phyloP scores from a whole-genome alignment of 2,888 invertebrate species.

The Metalampra italica region DNA sequence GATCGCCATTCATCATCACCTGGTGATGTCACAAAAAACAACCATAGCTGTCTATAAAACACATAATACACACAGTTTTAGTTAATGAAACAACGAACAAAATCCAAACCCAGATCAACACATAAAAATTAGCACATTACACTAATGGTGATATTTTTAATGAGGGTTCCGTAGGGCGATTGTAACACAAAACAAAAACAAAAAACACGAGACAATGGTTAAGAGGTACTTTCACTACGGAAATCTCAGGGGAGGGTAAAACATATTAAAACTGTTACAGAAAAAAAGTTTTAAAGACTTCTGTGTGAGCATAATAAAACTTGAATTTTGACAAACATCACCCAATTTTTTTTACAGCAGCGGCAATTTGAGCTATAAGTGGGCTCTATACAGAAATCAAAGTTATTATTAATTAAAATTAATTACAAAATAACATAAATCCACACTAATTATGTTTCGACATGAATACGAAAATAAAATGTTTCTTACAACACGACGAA shows the following conservation, averaged over 20 bases:
- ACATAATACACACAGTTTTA: conserved; percentile 77
- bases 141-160: conserved; percentile 62
- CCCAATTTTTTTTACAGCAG: neutral
- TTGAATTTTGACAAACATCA: neutral
- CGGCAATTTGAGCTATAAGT: conserved; percentile 3
- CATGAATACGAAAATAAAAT: conserved; percentile 71
- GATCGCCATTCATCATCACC: conserved; percentile 34
- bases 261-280: neutral
- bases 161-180: conserved; percentile 59
- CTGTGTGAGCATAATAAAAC: conserved; percentile 40
- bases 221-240: conserved; percentile 53
- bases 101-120: conserved; percentile 75
- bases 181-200: conserved; percentile 19
- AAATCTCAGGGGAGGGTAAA: conserved; percentile 45
- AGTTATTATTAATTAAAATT: conserved; percentile 41
- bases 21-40: conserved; percentile 50
- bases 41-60: conserved; percentile 70
- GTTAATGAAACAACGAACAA: conserved; percentile 77
- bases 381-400: conserved; percentile 58
- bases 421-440: conserved; percentile 70
- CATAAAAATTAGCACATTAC: conserved; percentile 74
- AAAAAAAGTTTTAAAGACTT: conserved; percentile 36
- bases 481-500: conserved; percentile 75
- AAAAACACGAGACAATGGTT: conserved; percentile 26
- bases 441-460: conserved; percentile 74